Evolutionary conservation across 2,797 vertebrate species (phyloP).

Genomic region (Cossypha polioptera): DNA sequence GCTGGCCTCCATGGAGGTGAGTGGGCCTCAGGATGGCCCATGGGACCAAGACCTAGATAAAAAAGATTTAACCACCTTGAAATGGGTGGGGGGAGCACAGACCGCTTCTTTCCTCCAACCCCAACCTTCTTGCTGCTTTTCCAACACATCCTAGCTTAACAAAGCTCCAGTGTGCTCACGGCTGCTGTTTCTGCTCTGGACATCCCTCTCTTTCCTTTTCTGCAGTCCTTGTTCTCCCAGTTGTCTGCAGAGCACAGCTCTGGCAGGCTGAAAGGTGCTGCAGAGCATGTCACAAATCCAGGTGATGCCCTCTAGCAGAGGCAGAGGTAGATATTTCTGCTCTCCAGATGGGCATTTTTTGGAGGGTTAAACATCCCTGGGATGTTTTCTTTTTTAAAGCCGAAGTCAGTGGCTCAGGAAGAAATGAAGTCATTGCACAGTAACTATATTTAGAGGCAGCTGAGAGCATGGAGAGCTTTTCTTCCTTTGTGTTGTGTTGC

Average conservation of each 20-base stretch:
- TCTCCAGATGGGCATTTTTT: not conserved
- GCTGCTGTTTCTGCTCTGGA: not conserved
- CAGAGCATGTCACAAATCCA: not conserved
- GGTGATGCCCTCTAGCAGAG: not conserved
- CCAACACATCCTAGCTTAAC: not conserved
- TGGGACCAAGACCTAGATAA: not conserved
- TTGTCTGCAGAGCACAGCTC: not conserved
- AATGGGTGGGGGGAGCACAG: not conserved
- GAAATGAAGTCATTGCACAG: constrained; percentile 29
- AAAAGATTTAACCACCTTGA: not conserved
- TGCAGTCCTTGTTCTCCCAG: not conserved
- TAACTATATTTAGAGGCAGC: constrained; percentile 19
- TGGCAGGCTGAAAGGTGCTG: not conserved
- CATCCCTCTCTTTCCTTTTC: not conserved
- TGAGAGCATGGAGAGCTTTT: not conserved
- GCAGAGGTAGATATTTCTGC: not conserved
- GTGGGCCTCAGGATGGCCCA: not conserved
- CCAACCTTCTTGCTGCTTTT: not conserved
- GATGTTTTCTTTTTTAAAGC: not conserved
- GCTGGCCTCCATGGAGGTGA: constrained; percentile 68
- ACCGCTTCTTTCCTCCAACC: not conserved
- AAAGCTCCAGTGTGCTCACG: not conserved
- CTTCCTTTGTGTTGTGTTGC: not conserved
- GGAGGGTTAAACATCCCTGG: not conserved
- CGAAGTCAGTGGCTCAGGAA: constrained; percentile 13